phyloP scores from a whole-genome alignment of 2,888 invertebrate genomes.

The Heteromyza rotundicornis region DNA sequence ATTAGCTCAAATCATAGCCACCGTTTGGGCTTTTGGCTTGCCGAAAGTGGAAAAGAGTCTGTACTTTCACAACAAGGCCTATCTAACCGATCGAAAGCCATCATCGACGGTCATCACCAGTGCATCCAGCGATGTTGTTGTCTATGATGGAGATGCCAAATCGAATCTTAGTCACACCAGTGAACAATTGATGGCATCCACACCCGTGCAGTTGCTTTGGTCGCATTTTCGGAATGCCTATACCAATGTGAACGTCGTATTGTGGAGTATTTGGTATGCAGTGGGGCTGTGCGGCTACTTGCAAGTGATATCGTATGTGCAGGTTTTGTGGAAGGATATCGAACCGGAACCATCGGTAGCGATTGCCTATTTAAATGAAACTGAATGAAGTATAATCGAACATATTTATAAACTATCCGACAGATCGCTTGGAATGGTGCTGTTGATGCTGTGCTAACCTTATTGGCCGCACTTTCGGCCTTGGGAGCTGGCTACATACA shows the following conservation, averaged over 20 bases:
- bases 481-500: conserved; percentile 65
- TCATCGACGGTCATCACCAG: conserved; percentile 8
- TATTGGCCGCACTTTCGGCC: conserved; percentile 71
- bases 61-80: conserved; percentile 67
- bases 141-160: conserved; percentile 9
- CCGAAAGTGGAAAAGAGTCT: conserved; percentile 70
- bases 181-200: conserved; percentile 20
- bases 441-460: conserved; percentile 78
- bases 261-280: conserved; percentile 83
- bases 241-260: conserved; percentile 68
- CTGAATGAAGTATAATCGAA: not conserved
- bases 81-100: conserved; percentile 18
- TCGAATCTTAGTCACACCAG: conserved; percentile 52
- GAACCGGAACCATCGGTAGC: conserved; percentile 57
- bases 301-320: conserved; percentile 75
- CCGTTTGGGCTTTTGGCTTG: conserved; percentile 69
- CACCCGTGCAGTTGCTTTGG: conserved; percentile 63
- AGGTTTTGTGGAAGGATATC: conserved; percentile 73
- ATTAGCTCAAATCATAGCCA: conserved; percentile 68
- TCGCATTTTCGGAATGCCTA: conserved; percentile 69
- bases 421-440: conserved; percentile 72
- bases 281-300: conserved; percentile 74
- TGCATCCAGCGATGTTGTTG: not conserved
- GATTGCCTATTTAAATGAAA: no score
- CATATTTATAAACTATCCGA: not conserved